These are phyloP conservation scores for Neoscelio sp. DNA, from an alignment of 2,888 invertebrate species.

Conservation along the genomic window DNA sequence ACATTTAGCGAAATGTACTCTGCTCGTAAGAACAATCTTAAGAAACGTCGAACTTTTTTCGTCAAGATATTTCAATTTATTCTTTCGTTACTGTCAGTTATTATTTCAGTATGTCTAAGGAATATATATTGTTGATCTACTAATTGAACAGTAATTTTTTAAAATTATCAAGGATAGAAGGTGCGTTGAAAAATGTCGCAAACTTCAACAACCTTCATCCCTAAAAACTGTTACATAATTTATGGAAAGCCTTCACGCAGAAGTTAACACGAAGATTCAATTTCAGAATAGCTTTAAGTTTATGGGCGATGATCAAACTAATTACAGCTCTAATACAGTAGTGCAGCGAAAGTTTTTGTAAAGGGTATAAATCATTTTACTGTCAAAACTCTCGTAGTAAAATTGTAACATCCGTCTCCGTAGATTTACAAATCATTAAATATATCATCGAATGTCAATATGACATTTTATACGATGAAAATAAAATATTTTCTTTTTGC, in stretches of 20 bases:
- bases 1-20: constrained; percentile 1
- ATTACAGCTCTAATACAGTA: constrained; percentile 11
- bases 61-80: constrained; percentile 19
- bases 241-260: neutral
- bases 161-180: too few species aligned
- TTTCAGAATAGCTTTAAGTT: neutral
- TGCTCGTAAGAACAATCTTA: constrained; percentile 12
- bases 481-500: too few species aligned
- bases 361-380: constrained; percentile 43
- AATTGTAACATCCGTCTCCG: constrained; percentile 18
- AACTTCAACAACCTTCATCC: too few species aligned
- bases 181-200: too few species aligned
- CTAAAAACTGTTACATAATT: neutral
- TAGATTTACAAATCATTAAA: constrained; percentile 16
- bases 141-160: too few species aligned
- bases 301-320: constrained; percentile 6
- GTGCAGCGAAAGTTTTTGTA: constrained; percentile 34
- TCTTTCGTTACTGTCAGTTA: neutral
- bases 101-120: neutral
- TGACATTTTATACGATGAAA: constrained; percentile 32
- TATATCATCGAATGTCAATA: constrained; percentile 48
- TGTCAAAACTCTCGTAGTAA: constrained; percentile 23
- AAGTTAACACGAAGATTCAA: neutral
- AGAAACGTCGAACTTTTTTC: constrained; percentile 17
- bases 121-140: too few species aligned